Conservation (phyloP, 2,888 invertebrate species). For the Lampropteryx suffumata region DNA sequence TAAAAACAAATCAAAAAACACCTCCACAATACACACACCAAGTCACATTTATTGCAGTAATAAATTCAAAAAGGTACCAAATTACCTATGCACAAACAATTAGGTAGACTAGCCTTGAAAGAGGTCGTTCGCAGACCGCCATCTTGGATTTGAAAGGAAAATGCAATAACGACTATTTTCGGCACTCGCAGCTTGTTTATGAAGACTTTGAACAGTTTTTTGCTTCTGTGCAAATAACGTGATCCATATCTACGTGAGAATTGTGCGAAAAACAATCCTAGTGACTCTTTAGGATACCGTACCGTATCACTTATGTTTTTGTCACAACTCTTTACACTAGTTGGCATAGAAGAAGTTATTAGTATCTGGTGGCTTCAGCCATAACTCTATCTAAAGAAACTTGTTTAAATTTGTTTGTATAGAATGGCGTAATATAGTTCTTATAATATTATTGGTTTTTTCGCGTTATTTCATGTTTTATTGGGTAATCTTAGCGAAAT, state of each 20-base stretch:
- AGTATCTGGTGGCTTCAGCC: too few species aligned
- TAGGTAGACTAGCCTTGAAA: conserved; percentile 33
- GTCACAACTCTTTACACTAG: too few species aligned
- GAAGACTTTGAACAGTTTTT: conserved; percentile 15
- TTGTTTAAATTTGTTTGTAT: too few species aligned
- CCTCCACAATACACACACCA: conserved; percentile 2
- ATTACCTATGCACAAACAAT: conserved; percentile 37
- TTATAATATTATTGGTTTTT: too few species aligned
- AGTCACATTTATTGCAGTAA: conserved; percentile 15
- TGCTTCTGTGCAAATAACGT: conserved; percentile 14
- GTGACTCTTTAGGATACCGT: too few species aligned
- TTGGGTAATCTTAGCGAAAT: too few species aligned
- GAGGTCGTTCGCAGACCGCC: conserved; percentile 27
- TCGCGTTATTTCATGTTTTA: too few species aligned
- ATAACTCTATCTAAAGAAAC: too few species aligned
- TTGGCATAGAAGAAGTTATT: too few species aligned
- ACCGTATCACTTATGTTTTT: too few species aligned
- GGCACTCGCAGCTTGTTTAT: conserved; percentile 16
- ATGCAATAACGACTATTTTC: conserved; percentile 18
- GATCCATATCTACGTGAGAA: conserved; percentile 5
- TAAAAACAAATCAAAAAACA: conserved; percentile 21
- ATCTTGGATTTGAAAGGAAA: conserved; percentile 32
- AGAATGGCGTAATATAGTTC: too few species aligned
- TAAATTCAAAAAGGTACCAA: conserved; percentile 21
- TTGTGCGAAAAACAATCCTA: background rate